Evolutionary conservation across 92 coral and sea anemone species (phyloP), one percentile per base, ranked within the genome.

Genomic region (Phenganax subtilis): DNA sequence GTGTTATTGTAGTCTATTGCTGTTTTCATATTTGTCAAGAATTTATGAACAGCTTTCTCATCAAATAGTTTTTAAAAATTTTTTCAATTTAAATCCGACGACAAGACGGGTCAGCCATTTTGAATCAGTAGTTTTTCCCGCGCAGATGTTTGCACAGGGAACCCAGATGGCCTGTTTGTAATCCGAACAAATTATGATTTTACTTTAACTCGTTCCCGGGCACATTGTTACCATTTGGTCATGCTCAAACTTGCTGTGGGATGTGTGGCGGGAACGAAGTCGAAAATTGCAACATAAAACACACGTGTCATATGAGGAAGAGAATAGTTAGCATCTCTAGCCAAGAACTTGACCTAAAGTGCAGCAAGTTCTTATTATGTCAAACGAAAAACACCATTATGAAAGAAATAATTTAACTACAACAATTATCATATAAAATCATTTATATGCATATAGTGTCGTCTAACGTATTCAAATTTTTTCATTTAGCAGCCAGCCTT

Each of bases 131-230:
- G 17, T 51, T 55, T 75, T 75, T 75, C 80, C 80, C 80, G 80
- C 80, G 80, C 80, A 17, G 29, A 75, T 12, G 57, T 8, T 56
- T 75, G 66, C 80, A 75, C 80, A 75, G 80, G 80, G 44, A 4
- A 75, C 80, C 80, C 80, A n/a, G 1, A 1, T 75, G 29, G 10
- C 2, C 71, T 9, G 15, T 65, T 11, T 12, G 0, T 17, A 17
- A 65, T 17, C 25, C 47, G 47, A 37, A 37, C 47, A 37, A 2
- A 37, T 12, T 11, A 65, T 3, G 31, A 11, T 65, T 11, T 17
- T 65, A 17, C 31, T 65, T 65, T 1, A 65, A 20, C 25, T 12
- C 25, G 15, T 59, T 20, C 65, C 15, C 7, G 7, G 25, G 25
- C 65, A 7, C 16, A 14, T 59, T 20, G 7, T 3, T 12, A 20